phyloP scores from a whole-genome alignment of 1,140 invertebrate species.

The Zaprionus inermis region DNA sequence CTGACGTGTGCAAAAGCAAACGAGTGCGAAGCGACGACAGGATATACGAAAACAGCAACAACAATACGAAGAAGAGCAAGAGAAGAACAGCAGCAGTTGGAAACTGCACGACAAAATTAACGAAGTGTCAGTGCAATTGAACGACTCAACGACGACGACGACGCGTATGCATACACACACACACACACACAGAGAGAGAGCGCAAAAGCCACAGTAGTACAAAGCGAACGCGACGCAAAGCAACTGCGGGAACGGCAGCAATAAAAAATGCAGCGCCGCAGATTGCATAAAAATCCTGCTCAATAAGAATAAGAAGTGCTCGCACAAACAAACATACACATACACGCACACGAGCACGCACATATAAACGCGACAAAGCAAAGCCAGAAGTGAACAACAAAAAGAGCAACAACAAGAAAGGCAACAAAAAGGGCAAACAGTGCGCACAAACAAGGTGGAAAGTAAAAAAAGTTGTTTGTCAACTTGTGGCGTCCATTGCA shows the following conservation, averaged over 20 bases:
- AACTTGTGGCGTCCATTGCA: conserved; percentile 76
- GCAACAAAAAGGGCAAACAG: conserved; percentile 51
- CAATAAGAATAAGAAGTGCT: conserved; percentile 54
- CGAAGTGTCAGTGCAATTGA: conserved; percentile 64
- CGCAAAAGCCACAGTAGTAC: background rate
- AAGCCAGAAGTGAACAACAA: conserved; percentile 23
- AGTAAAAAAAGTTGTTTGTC: conserved; percentile 84
- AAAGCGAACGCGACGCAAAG: conserved; percentile 20
- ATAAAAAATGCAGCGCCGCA: conserved; percentile 42
- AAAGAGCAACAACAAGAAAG: conserved; percentile 15
- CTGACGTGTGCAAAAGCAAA: conserved; percentile 68
- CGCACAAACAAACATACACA: conserved; percentile 35
- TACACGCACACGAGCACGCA: conserved; percentile 9
- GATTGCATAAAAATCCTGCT: conserved; percentile 60
- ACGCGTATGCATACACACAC: conserved; percentile 13
- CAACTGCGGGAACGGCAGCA: conserved; percentile 14
- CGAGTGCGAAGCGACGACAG: conserved; percentile 58
- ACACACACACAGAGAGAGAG: conserved; percentile 20
- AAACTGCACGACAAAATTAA: conserved; percentile 58
- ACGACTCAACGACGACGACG: conserved; percentile 28
- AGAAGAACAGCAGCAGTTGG: conserved; percentile 16
- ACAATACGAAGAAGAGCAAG: conserved; percentile 10
- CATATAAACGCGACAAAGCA: conserved; percentile 51
- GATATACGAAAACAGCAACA: conserved; percentile 46
- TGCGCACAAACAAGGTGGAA: conserved; percentile 64